Base-by-base conservation (phyloP, 2,113 vertebrate genomes). In the Thunnus thynnus region DNA sequence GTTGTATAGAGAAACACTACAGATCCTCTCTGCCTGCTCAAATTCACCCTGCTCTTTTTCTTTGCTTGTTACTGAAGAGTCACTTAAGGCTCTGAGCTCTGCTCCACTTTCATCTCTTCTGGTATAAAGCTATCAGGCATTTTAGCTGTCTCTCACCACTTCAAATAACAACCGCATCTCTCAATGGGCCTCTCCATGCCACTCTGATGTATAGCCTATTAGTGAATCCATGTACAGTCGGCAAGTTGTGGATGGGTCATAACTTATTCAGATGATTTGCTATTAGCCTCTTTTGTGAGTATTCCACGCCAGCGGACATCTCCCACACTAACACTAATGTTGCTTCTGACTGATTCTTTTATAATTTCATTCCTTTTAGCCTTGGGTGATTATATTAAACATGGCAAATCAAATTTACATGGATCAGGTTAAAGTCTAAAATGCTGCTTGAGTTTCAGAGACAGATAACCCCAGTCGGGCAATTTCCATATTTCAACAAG, bases 91-190 rank as follows among this genome's bases (percentile, higher is more conserved):
- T 72, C 55, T 76, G 50, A 54, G 58, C 47, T 82, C 56, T 36
- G 63, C 54, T 76, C 73, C 44, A 55, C 76, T 81, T 86, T 89
- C 66, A 72, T 89, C 69, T 85, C 61, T 57, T 78, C 72, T 84
- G 71, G 44, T 74, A 58, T 76, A 78, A 72, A 72, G 78, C 80
- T 65, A 75, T 80, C 66, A 72, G 60, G 48, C 76, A 64, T 86
- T 83, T 89, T 82, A 87, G 50, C 57, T 3, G 60, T 84, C 79
- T 87, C 67, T 67, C 64, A 60, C 25, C 66, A 78, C 88, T 90
- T 91, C 82, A 88, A 69, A 89, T 63, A 80, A 83, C 60, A 65
- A 80, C 76, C 6, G 7, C 32, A 63, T 48, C 51, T 72, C 75
- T 76, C 54, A 32, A 8, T 36, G 55, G 52, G 75, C 56, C 13